Conservation (phyloP, 2,797 vertebrate genomes). For the Tokudaia muenninki region DNA sequence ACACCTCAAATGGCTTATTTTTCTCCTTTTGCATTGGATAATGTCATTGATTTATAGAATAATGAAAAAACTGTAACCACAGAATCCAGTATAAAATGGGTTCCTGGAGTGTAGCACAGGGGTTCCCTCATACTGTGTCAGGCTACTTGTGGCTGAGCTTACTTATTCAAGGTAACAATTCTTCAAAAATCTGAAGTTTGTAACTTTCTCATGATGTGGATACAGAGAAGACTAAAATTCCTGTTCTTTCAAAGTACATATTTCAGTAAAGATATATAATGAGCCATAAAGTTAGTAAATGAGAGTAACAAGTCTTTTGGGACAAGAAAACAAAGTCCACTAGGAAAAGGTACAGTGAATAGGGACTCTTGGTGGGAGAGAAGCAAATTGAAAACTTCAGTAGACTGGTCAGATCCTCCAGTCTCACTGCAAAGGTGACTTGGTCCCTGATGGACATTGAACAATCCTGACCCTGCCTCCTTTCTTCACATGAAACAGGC, state of each 20-base stretch:
- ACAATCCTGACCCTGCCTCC: background rate
- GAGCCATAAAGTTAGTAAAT: background rate
- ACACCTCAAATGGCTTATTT: background rate
- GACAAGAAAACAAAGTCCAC: background rate
- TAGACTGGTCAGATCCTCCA: background rate
- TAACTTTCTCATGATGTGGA: background rate
- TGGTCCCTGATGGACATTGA: background rate
- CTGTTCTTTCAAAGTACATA: background rate
- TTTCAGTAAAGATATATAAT: background rate
- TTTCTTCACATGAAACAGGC: constrained; percentile 2
- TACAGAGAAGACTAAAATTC: background rate
- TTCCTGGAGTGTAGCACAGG: background rate
- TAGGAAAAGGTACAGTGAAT: background rate
- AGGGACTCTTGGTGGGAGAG: background rate
- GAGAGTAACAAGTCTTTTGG: background rate
- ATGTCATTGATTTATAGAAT: constrained; percentile 28
- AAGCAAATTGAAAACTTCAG: background rate
- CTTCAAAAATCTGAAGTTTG: background rate
- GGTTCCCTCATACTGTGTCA: background rate
- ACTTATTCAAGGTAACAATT: background rate
- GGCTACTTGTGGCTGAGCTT: background rate
- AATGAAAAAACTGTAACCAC: background rate
- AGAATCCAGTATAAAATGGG: background rate
- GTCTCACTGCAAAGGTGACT: background rate
- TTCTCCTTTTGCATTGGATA: background rate